phyloP scores from a whole-genome alignment of 1,140 invertebrate genomes.

The Epicauta chinensis region DNA sequence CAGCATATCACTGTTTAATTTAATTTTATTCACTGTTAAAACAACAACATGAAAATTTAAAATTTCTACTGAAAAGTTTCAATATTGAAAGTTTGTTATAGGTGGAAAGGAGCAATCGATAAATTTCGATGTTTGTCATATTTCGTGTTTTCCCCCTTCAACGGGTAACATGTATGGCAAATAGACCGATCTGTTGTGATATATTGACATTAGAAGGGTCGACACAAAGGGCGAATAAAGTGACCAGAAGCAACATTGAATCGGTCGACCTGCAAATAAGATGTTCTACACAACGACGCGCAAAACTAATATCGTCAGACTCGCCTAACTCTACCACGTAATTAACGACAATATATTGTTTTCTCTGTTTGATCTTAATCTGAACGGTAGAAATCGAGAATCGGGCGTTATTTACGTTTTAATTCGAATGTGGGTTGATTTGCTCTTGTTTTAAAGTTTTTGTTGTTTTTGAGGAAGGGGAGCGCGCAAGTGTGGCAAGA shows the following conservation, averaged over 20 bases:
- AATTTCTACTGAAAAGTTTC: no score
- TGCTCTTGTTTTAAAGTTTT: not conserved
- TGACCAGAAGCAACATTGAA: conserved; percentile 29
- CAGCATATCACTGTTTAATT: no score
- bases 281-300: conserved; percentile 28
- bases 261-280: conserved; percentile 34
- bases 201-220: conserved; percentile 29
- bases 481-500: conserved; percentile 17
- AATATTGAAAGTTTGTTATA: no score
- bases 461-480: conserved; percentile 8
- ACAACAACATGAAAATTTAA: no score
- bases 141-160: conserved; percentile 4
- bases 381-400: no score
- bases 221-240: conserved; percentile 31
- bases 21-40: no score
- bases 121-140: not conserved
- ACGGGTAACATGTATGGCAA: conserved; percentile 18
- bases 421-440: no score
- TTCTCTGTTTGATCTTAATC: no score
- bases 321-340: not conserved
- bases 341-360: no score
- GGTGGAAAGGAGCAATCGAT: conserved; percentile 1
- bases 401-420: no score
- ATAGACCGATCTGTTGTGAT: conserved; percentile 28
- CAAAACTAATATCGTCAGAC: not conserved